Conservation (phyloP, 2,113 vertebrate species). For the Cyphomyrus plagiostoma region DNA sequence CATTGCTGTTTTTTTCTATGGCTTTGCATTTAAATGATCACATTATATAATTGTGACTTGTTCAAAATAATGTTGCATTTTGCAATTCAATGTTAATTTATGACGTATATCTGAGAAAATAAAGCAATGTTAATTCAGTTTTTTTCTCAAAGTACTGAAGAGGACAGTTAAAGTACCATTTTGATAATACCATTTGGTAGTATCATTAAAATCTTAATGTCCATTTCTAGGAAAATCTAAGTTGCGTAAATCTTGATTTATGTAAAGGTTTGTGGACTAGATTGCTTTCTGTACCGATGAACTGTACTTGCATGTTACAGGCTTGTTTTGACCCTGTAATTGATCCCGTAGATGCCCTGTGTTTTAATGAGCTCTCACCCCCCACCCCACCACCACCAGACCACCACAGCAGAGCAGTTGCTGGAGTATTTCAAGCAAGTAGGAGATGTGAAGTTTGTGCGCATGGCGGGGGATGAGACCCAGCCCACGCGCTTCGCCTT, state of each 20-base stretch:
- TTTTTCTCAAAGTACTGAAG: background rate
- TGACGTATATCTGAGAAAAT: background rate
- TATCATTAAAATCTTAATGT: background rate
- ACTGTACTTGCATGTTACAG: background rate
- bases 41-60: background rate
- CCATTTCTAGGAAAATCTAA: background rate
- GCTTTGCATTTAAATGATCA: background rate
- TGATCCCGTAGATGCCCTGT: background rate
- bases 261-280: background rate
- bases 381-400: slow-evolving; percentile 50
- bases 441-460: slow-evolving; percentile 91
- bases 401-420: slow-evolving; percentile 87
- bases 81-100: background rate
- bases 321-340: background rate
- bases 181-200: background rate
- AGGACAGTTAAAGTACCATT: background rate
- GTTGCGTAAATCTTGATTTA: too few species aligned
- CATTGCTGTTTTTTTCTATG: background rate
- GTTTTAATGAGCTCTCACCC: background rate
- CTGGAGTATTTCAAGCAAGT: slow-evolving; percentile 94
- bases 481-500: slow-evolving; percentile 94
- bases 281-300: background rate
- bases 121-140: background rate
- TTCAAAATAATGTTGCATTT: background rate
- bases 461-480: slow-evolving; percentile 95